These are phyloP conservation scores for Athripsodes cinereus DNA, from an alignment of 2,888 invertebrate genomes.

Conservation along the genomic window DNA sequence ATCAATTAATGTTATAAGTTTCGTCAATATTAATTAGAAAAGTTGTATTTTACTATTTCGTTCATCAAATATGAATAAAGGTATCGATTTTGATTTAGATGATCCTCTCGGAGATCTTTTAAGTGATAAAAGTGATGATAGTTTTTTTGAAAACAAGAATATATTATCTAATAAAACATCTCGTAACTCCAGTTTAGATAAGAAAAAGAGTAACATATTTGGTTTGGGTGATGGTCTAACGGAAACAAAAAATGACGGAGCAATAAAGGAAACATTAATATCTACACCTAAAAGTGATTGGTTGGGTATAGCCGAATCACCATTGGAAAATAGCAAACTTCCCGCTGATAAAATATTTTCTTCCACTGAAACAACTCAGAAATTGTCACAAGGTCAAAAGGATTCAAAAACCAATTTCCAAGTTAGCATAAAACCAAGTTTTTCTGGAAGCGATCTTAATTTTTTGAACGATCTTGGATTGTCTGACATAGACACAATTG, in stretches of 20 bases:
- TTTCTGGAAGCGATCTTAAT: conserved; percentile 37
- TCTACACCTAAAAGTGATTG: conserved; percentile 29
- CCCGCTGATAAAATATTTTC: neutral
- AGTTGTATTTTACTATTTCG: no score
- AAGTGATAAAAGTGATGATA: conserved; percentile 65
- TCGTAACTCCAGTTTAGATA: conserved; percentile 33
- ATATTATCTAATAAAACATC: conserved; percentile 29
- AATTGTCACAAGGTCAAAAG: neutral
- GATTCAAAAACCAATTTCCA: conserved; percentile 33
- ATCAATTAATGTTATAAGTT: no score
- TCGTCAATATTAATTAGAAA: no score
- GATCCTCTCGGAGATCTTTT: conserved; percentile 60
- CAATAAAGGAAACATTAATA: neutral
- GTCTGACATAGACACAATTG: conserved; percentile 31
- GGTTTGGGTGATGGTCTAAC: conserved; percentile 29
- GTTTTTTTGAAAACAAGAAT: conserved; percentile 61
- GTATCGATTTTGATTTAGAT: conserved; percentile 54
- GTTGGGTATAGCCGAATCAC: conserved; percentile 38
- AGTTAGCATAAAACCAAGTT: conserved; percentile 34
- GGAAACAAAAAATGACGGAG: neutral
- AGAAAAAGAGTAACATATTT: conserved; percentile 32
- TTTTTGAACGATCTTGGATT: conserved; percentile 28
- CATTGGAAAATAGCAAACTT: neutral
- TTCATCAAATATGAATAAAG: conserved; percentile 9
- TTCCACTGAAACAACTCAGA: conserved; percentile 4